Conservation (phyloP, 1,140 invertebrate genomes). For the Rhizoglyphus robini region DNA sequence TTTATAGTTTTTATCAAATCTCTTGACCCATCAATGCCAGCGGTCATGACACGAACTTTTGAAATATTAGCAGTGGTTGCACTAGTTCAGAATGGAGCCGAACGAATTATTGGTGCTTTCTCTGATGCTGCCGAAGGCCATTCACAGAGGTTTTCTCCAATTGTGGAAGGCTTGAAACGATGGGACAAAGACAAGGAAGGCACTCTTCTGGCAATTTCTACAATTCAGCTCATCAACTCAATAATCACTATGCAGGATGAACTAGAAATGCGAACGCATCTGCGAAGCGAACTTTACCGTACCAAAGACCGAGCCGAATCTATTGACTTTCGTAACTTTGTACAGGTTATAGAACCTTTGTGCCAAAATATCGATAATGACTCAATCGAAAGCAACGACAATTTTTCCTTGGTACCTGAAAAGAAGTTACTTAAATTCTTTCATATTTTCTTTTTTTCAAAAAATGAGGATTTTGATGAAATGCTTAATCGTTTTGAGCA, state of each 20-base stretch:
- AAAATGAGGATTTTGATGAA: conserved; percentile 85
- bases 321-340: neutral
- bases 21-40: conserved; percentile 48
- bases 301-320: conserved; percentile 32
- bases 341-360: neutral
- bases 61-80: conserved; percentile 69
- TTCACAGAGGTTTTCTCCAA: conserved; percentile 63
- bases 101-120: conserved; percentile 78
- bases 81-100: conserved; percentile 57
- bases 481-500: conserved; percentile 82
- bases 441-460: conserved; percentile 61
- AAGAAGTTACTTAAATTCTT: conserved; percentile 47
- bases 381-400: neutral
- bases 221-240: conserved; percentile 84
- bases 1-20: conserved; percentile 72
- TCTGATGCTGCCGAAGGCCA: conserved; percentile 63
- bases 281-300: conserved; percentile 89
- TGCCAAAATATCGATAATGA: neutral
- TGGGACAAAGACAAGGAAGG: conserved; percentile 1
- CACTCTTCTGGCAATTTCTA: conserved; percentile 40
- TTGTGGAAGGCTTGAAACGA: conserved; percentile 58
- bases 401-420: conserved; percentile 29
- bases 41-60: conserved; percentile 73
- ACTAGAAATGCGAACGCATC: conserved; percentile 78
- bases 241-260: conserved; percentile 79